These are phyloP conservation scores for Drosophila pectinifera DNA, from an alignment of 1,140 invertebrate genomes.

Conservation along the genomic window DNA sequence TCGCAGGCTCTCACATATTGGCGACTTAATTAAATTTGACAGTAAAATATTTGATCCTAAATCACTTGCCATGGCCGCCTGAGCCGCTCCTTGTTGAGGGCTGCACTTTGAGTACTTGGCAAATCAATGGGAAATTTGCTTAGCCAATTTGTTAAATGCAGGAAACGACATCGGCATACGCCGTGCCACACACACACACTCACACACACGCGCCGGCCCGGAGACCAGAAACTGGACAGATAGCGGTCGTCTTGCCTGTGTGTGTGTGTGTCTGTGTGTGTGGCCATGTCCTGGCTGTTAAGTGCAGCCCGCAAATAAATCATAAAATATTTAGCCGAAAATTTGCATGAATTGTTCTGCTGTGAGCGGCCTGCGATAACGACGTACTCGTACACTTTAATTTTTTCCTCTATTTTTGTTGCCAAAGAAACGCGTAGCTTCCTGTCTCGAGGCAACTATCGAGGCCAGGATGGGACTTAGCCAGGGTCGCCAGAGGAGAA, in stretches of 20 bases:
- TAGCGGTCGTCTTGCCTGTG: conserved; percentile 21
- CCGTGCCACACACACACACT: conserved; percentile 9
- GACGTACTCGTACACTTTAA: conserved; percentile 18
- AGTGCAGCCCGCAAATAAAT: conserved; percentile 64
- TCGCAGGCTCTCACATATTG: conserved; percentile 27
- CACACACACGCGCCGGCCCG: conserved; percentile 18
- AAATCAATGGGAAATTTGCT: conserved; percentile 63
- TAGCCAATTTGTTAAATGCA: conserved; percentile 65
- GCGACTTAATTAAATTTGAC: conserved; percentile 62
- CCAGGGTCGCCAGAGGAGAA: too few relatives aligned
- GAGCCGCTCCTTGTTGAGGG: conserved; percentile 21
- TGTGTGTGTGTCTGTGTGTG: conserved; percentile 10
- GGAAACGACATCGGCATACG: conserved; percentile 12
- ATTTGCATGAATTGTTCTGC: conserved; percentile 45
- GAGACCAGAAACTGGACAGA: conserved; percentile 42
- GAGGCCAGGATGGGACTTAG: too few relatives aligned
- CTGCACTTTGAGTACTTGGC: conserved; percentile 51
- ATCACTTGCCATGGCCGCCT: conserved; percentile 51
- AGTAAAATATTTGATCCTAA: conserved; percentile 62
- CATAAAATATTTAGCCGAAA: conserved; percentile 63
- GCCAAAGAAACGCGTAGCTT: not conserved
- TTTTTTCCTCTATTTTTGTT: conserved; percentile 1
- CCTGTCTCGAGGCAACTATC: not conserved
- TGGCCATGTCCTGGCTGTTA: conserved; percentile 45
- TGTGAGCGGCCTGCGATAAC: conserved; percentile 5